Base-by-base conservation (phyloP, 1,140 invertebrate species). In the Nephotettix cincticeps region DNA sequence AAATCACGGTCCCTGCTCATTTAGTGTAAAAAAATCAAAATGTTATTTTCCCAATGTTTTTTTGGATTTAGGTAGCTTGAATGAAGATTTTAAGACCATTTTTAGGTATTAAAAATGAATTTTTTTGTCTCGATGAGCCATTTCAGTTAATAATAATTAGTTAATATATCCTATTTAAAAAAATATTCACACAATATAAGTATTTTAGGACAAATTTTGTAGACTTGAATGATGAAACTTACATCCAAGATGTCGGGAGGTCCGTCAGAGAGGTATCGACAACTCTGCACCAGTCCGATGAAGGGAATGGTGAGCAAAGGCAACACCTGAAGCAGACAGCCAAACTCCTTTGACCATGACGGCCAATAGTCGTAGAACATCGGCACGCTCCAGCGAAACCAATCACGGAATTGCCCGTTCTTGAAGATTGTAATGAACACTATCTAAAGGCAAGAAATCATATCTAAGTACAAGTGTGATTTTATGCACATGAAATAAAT, bases 241-340 rank as follows among this genome's bases (percentile, higher is more conserved):
- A 96, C 93, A 78, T 95, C 93, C 71, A 94, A 86, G 77, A 96
- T 90, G 81, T 95, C 93, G 0, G 90, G 85, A n/a, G 92, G 91
- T 56, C 92, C 93, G 56, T 85, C 88, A 72, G 88, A 90, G 56
- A 95, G 81, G 80, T 94, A 95, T 13, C 92, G 86, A 81, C 90
- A 93, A 3, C 90, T 93, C 77, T 95, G 93, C 43, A 94, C 84
- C 67, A 95, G 86, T 0, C 90, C 92, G 0, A 90, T 88, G 14
- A 91, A 80, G 0, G 93, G 93, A 61, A 95, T 87, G 13, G 90
- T 82, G 1, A 95, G 79, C 47, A 96, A 82, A 0, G 92, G 90
- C 19, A 90, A 82, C 56, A 95, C 81, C 77, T 96, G 93, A 68
- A 95, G 82, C 1, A 90, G 81, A 1, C 90, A 89, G 0, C 91